Conservation (phyloP, 1,140 invertebrate species). For the Aphis craccivora region DNA sequence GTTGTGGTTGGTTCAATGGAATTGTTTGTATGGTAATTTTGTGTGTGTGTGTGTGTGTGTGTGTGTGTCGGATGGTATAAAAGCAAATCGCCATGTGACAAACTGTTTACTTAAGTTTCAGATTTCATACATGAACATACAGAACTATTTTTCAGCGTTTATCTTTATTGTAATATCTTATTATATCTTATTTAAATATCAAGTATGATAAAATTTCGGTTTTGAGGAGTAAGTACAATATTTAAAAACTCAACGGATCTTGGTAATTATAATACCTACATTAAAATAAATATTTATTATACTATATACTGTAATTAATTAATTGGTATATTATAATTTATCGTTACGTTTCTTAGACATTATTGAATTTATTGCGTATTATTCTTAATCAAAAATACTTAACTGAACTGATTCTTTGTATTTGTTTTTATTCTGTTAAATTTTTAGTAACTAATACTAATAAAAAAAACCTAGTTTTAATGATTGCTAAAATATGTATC, state of each 20-base stretch:
- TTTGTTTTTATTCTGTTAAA: background rate
- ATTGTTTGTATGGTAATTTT: background rate
- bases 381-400: background rate
- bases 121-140: background rate
- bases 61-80: background rate
- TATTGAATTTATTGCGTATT: too few species aligned
- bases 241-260: background rate
- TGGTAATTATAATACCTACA: background rate
- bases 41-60: background rate
- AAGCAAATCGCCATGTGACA: background rate
- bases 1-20: background rate
- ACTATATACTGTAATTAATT: background rate
- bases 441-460: background rate
- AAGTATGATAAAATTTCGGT: background rate
- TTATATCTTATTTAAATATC: background rate
- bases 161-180: background rate
- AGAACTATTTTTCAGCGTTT: background rate
- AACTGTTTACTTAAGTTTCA: background rate
- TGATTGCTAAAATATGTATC: background rate
- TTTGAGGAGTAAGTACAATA: background rate
- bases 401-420: background rate
- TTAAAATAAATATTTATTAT: background rate
- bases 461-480: background rate
- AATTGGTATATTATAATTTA: background rate
- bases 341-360: background rate